Percentiles rank a stretch among this genome's conserved stretches.
Evolutionary conservation across 2,113 vertebrate genomes (phyloP).

Genomic region (Osmerus eperlanus): DNA sequence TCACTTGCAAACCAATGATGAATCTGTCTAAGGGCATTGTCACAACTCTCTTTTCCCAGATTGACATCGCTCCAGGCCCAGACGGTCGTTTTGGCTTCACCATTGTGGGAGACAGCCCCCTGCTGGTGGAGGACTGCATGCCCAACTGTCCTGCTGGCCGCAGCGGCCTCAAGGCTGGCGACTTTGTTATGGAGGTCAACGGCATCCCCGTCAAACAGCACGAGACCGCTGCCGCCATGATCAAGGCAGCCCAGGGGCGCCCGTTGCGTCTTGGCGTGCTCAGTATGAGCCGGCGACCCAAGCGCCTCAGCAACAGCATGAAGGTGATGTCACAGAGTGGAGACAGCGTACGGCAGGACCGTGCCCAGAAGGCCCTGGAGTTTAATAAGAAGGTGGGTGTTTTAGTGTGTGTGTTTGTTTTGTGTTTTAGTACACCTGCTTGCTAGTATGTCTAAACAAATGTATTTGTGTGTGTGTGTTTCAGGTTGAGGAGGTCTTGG

Average conservation of each 20-base stretch:
- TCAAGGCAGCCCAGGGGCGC: constrained; percentile 72
- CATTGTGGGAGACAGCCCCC: constrained; percentile 72
- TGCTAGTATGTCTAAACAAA: constrained; percentile 46
- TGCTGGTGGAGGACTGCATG: constrained; percentile 76
- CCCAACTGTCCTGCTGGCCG: constrained; percentile 71
- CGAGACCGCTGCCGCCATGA: constrained; percentile 68
- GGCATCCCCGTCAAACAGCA: constrained; percentile 72
- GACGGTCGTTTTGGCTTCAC: constrained; percentile 77
- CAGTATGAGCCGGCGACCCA: constrained; percentile 68
- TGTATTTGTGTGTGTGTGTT: background rate
- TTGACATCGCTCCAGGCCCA: constrained; percentile 68
- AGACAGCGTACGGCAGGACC: constrained; percentile 70
- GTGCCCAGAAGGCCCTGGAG: constrained; percentile 87
- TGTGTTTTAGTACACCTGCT: constrained; percentile 55
- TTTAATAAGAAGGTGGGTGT: constrained; percentile 84
- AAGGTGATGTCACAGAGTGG: constrained; percentile 73
- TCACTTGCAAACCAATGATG: background rate
- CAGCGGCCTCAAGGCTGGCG: constrained; percentile 73
- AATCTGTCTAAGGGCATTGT: background rate
- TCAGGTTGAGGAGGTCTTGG: constrained; percentile 87
- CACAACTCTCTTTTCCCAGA: constrained; percentile 37
- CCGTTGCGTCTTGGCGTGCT: constrained; percentile 80
- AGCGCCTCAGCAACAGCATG: constrained; percentile 73
- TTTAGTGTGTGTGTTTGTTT: background rate
- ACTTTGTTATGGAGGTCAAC: constrained; percentile 83